phyloP scores from a whole-genome alignment of 2,113 vertebrate species.

The Mellivora capensis region DNA sequence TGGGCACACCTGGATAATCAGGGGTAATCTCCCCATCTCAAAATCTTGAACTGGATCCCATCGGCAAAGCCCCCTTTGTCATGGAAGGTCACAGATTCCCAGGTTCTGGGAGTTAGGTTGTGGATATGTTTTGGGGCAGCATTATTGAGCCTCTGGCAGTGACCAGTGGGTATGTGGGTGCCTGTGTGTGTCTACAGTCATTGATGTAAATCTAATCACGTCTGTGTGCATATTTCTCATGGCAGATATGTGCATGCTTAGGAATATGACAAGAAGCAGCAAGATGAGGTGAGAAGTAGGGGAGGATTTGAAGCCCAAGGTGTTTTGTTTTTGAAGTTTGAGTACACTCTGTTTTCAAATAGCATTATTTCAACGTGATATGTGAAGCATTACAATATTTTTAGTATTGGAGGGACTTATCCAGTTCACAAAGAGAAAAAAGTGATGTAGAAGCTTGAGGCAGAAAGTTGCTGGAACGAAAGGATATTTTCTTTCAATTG shows the following conservation, averaged over 20 bases:
- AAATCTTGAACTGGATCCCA: neutral
- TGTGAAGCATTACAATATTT: neutral
- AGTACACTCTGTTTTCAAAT: neutral
- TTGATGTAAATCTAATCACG: neutral
- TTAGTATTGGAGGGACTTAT: neutral
- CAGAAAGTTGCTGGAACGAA: neutral
- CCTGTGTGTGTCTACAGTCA: neutral
- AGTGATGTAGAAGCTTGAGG: neutral
- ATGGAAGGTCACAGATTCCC: neutral
- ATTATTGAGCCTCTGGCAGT: neutral
- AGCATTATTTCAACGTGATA: neutral
- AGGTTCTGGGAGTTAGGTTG: neutral
- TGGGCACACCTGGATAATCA: neutral
- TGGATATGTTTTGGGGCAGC: neutral
- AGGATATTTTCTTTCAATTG: neutral
- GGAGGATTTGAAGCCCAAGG: too few relatives aligned
- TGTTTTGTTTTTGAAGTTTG: neutral
- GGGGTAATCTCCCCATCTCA: neutral
- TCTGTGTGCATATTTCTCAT: neutral
- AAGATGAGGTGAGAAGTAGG: neutral
- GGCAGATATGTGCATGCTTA: neutral
- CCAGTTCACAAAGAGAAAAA: neutral
- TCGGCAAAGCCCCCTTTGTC: neutral
- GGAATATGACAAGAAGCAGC: neutral
- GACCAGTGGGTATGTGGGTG: rapidly evolving